Evolutionary conservation across 2,797 vertebrate species (phyloP).

Genomic region (Haliaeetus vocifer): DNA sequence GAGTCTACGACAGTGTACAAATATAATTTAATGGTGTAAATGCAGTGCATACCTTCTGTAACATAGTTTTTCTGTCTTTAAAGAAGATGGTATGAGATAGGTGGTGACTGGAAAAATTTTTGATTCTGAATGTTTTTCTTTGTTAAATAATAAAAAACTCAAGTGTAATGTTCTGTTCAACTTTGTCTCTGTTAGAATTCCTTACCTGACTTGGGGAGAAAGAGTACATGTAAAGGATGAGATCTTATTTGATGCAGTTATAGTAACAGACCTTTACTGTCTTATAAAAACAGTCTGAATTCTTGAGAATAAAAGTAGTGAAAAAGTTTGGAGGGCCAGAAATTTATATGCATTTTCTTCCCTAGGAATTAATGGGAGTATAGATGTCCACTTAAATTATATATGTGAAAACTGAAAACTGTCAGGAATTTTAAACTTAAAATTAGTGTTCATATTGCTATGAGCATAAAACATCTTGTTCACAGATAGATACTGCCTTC

Average conservation of each 20-base stretch:
- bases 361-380: background rate
- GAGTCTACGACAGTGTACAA: fast-evolving
- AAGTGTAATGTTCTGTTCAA: background rate
- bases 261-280: background rate
- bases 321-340: background rate
- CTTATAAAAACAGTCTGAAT: background rate
- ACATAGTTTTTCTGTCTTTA: background rate
- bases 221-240: background rate
- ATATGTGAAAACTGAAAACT: background rate
- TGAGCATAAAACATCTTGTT: background rate
- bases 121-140: background rate
- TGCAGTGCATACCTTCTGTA: background rate
- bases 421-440: background rate
- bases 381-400: background rate
- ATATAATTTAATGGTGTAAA: background rate
- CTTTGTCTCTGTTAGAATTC: background rate
- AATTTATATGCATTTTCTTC: background rate
- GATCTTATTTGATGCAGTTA: background rate
- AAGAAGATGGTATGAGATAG: background rate
- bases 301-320: background rate
- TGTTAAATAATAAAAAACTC: background rate
- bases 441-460: background rate
- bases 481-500: background rate
- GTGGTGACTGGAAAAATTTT: background rate
- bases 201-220: background rate